Conservation (phyloP, 35 echinoderm and acorn worm species). For the Lytechinus variegatus region DNA sequence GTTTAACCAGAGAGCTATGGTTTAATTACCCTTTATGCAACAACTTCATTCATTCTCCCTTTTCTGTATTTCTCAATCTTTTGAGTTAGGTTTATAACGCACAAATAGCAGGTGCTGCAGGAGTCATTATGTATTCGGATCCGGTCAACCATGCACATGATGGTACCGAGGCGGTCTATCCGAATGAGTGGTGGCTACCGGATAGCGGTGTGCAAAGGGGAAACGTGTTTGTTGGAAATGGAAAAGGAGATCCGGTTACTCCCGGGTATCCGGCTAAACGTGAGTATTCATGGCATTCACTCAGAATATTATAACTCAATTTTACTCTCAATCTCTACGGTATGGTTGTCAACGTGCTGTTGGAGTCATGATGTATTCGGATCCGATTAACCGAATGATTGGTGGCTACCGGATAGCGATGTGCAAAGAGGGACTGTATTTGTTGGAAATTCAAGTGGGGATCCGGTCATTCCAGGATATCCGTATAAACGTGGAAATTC, state of each 20-base stretch:
- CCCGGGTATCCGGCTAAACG: slow-evolving; percentile 87
- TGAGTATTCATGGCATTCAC: not conserved
- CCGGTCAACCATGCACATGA: slow-evolving; percentile 80
- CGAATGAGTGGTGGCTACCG: slow-evolving; percentile 86
- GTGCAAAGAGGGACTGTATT: slow-evolving; percentile 77
- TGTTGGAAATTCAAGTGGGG: slow-evolving; percentile 63
- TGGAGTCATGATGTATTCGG: slow-evolving; percentile 92
- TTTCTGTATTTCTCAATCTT: not conserved
- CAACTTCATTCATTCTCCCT: no score
- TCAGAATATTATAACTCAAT: no score
- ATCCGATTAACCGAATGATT: slow-evolving; percentile 82
- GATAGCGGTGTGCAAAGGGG: slow-evolving; percentile 86
- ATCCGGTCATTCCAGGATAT: slow-evolving; percentile 87
- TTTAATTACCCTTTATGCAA: no score
- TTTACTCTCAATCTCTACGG: not conserved
- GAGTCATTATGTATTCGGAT: slow-evolving; percentile 93
- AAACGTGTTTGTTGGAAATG: slow-evolving; percentile 57
- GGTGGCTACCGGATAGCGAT: slow-evolving; percentile 88
- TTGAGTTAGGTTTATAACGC: slow-evolving; percentile 49
- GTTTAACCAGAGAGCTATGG: no score
- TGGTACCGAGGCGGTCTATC: slow-evolving; percentile 68
- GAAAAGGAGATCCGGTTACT: slow-evolving; percentile 76
- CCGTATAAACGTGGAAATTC: slow-evolving; percentile 69
- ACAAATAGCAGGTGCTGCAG: slow-evolving; percentile 66
- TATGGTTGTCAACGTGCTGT: slow-evolving; percentile 61